Percentiles rank a stretch among this genome's conserved stretches.
Evolutionary conservation across 2,113 vertebrate genomes (phyloP).

Genomic region (Heterochromis multidens): DNA sequence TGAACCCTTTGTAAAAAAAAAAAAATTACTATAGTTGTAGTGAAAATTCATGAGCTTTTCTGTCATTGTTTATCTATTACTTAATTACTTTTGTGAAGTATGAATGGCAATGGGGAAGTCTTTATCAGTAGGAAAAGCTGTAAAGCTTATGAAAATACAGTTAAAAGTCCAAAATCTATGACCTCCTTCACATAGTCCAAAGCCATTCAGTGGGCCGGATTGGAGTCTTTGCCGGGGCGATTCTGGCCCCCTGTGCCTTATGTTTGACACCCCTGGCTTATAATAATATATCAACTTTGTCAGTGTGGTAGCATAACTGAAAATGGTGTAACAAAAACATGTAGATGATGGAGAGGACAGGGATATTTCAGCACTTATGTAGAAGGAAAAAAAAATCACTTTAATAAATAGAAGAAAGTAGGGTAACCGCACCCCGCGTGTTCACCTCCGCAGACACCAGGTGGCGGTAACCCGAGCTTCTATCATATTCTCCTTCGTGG

Average conservation of each 20-base stretch:
- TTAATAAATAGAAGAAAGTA: too few species aligned
- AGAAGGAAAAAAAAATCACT: not conserved
- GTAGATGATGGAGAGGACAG: not conserved
- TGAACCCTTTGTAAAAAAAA: too few species aligned
- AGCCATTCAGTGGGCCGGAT: not conserved
- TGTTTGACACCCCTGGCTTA: not conserved
- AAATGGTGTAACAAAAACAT: not conserved
- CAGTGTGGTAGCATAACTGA: too few species aligned
- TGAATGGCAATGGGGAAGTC: too few species aligned
- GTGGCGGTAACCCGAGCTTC: not conserved
- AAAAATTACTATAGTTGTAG: too few species aligned
- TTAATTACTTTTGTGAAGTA: too few species aligned
- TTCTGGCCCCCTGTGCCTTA: not conserved
- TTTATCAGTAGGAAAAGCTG: too few species aligned
- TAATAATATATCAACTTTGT: not conserved
- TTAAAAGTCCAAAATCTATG: not conserved
- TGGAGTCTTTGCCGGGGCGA: not conserved
- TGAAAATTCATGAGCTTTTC: too few species aligned
- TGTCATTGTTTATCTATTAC: too few species aligned
- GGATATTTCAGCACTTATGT: not conserved
- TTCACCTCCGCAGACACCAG: not conserved
- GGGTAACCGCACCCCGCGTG: fast-evolving
- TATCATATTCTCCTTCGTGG: fast-evolving
- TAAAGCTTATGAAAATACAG: not conserved
- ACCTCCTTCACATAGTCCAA: not conserved